Base-by-base conservation (phyloP, 2,888 invertebrate species). In the Drosophila phalerata region DNA sequence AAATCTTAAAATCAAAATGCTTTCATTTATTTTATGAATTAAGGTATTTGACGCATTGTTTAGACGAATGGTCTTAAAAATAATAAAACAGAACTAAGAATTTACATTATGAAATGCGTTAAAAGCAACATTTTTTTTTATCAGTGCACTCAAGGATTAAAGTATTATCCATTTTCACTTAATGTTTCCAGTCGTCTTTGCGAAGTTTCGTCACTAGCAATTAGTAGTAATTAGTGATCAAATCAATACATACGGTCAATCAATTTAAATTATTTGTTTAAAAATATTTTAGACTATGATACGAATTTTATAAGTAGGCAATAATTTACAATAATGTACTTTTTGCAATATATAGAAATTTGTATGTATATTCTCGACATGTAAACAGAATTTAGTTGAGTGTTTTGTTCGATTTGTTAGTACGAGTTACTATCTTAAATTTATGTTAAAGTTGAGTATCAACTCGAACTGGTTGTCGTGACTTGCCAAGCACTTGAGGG, bases 381-480 rank as follows among this genome's bases (percentile, higher is more conserved):
- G 32, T 9, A 19, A 10, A 52, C 22, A 11, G 30, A 19, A 37
- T 37, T 15, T 37, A 40, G 42, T 38, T n/a, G 15, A 22, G 34
- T 43, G 43, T 43, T 61, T 13, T n/a, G 17, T 61, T 37, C 28
- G 32, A 52, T 61, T 43, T 25, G 51, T 43, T 57, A 17, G 45
- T 37, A n/a, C 37, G n/a, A 37, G 37, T 17, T 28, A 57, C 45
- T 45, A 57, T 57, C 45, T 28, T 28, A 47, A 57, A 57, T 47
- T 17, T 57, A 47, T 61, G 42, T 49, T 58, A 40, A 70, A 45
- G 60, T 56, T 48, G 45, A 56, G 65, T 70, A 70, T 38, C 34
- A 47, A 38, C 57, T 45, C 42, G 66, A 70, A 48, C 38, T 55
- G 34, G 22, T 52, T 58, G 48, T 43, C 77, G 56, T 56, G 69